Base-by-base conservation (phyloP, 1,140 invertebrate genomes). In the Drosophila erecta region DNA sequence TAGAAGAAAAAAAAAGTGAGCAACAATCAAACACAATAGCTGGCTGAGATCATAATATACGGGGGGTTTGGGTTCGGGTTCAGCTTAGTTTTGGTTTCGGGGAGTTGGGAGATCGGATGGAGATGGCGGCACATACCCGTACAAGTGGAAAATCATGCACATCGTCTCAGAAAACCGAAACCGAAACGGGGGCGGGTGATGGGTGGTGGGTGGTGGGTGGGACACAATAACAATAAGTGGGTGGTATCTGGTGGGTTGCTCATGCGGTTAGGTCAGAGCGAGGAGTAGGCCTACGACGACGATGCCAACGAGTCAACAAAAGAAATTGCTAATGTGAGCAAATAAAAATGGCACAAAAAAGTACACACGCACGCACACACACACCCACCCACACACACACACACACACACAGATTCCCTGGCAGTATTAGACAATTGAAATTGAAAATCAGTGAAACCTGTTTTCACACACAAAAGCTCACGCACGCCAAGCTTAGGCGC, bases 401-500 rank as follows among this genome's bases (percentile, higher is more conserved):
- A 47, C 30, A 7, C 22, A 7, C 17, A 4, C 30, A 38, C 27
- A 37, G 47, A 17, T 4, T n/a, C 62, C 4, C 22, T 38, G 43
- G 10, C 46, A 38, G 44, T 67, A 51, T 57, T 60, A 86, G 78
- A 86, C 81, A 86, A 87, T 86, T 86, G 81, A 86, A 86, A 86
- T 87, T 86, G 69, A 86, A 87, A 86, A 86, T 86, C 81, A 81
- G 81, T 87, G 74, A 86, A 86, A 81, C 83, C 83, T 66, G 81
- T 87, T 86, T 78, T 87, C 81, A 78, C 69, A 81, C 62, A 81
- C 73, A 80, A 62, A 76, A 71, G 71, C 71, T 66, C 80, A 79
- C 80, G 57, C 80, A 84, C 57, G 69, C 62, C 41, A 15, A 41
- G 54, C 58, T 53, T 51, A 54, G 56, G 51, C 53, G 20, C 35